A percentile compares a stretch with the other conserved stretches of the same genome.
phyloP scores from a whole-genome alignment of 2,797 vertebrate species.

The Anas georgica region DNA sequence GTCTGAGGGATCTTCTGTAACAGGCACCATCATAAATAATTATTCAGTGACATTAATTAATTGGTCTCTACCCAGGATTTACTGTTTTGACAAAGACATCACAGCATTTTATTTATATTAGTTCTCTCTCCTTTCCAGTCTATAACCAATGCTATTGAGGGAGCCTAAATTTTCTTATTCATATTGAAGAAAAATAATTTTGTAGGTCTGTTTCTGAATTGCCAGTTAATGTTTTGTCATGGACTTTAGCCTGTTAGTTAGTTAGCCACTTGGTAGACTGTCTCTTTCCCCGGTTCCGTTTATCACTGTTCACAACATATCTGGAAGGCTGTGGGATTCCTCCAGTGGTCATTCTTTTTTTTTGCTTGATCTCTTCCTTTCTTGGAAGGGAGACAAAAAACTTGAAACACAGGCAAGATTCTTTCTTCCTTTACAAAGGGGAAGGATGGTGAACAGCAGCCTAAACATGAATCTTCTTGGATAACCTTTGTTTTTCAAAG shows the following conservation, averaged over 20 bases:
- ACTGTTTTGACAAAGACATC: conserved; percentile 5
- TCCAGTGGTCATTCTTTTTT: not conserved
- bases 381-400: not conserved
- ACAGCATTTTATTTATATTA: not conserved
- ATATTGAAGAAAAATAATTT: not conserved
- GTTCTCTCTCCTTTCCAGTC: not conserved
- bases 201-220: not conserved
- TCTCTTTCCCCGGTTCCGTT: not conserved
- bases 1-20: conserved; percentile 66
- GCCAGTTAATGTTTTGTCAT: not conserved
- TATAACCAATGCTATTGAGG: not conserved
- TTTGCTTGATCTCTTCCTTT: not conserved
- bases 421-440: not conserved
- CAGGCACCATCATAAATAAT: conserved; percentile 62
- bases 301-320: not conserved
- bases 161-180: not conserved
- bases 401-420: not conserved
- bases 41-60: conserved; percentile 70
- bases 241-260: not conserved
- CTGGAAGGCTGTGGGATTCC: not conserved
- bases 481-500: not conserved
- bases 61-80: conserved; percentile 63
- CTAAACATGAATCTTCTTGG: not conserved
- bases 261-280: not conserved
- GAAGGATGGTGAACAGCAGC: not conserved